A percentile compares a stretch with the other conserved stretches of the same genome.
phyloP scores from a whole-genome alignment of 2,113 vertebrate genomes.

The Pongo pygmaeus region DNA sequence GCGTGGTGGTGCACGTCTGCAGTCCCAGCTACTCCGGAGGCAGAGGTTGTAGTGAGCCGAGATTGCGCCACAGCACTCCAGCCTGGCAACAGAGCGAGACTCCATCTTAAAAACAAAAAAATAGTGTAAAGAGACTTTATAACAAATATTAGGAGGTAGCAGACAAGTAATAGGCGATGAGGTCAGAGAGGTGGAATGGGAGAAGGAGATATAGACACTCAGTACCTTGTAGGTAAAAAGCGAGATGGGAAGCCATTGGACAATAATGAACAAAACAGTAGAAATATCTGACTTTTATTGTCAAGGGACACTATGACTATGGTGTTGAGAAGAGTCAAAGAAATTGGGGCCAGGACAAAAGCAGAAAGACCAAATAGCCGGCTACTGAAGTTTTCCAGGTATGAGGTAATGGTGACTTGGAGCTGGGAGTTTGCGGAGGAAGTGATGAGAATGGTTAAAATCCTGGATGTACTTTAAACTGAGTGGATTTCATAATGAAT shows the following conservation, averaged over 20 bases:
- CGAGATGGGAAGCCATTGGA: neutral
- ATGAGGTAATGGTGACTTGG: neutral
- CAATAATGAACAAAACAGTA: neutral
- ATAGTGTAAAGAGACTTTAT: neutral
- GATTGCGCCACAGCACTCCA: too few species aligned
- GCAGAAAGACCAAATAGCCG: neutral
- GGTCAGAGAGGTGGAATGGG: neutral
- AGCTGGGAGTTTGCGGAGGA: neutral
- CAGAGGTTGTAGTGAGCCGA: too few species aligned
- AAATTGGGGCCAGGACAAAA: neutral
- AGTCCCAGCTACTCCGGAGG: too few species aligned
- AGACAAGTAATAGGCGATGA: neutral
- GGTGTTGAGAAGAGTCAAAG: neutral
- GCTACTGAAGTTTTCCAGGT: neutral
- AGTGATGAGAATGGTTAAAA: neutral
- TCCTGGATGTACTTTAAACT: neutral
- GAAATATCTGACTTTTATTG: neutral
- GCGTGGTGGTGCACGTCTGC: too few species aligned
- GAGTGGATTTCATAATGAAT: neutral
- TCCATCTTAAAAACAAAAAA: neutral
- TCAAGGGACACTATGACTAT: neutral
- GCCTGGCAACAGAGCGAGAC: too few species aligned
- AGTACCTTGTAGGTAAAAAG: neutral
- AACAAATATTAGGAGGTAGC: neutral
- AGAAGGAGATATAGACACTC: neutral